Percentiles rank a stretch among this genome's conserved stretches.
Conservation (phyloP, 1,140 invertebrate genomes). For the Drosophila nikananu region DNA sequence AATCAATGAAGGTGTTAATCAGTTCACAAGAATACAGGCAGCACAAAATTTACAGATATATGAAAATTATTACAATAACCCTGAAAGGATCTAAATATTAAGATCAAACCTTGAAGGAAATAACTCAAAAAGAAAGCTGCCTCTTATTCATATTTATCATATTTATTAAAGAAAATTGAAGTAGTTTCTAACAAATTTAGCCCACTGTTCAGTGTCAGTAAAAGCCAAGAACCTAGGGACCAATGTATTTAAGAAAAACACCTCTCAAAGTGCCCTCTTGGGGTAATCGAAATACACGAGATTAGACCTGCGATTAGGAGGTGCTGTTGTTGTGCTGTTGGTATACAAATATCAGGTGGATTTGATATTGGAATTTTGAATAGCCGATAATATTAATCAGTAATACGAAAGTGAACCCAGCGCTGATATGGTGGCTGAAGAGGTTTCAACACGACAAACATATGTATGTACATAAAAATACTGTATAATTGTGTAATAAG, state of each 20-base stretch:
- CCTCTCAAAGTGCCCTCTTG: conserved; percentile 9
- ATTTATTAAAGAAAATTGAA: neutral
- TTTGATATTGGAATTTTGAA: conserved; percentile 39
- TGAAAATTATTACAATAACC: neutral
- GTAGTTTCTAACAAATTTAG: neutral
- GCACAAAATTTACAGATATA: neutral
- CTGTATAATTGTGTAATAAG: neutral
- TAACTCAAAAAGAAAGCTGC: neutral
- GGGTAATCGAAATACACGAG: conserved; percentile 23
- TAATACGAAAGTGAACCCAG: neutral
- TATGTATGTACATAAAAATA: neutral
- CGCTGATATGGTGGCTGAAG: conserved; percentile 1
- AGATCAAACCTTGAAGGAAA: neutral
- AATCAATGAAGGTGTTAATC: neutral
- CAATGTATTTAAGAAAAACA: conserved; percentile 7
- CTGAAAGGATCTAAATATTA: neutral
- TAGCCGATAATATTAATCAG: conserved; percentile 33
- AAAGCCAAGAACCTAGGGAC: neutral
- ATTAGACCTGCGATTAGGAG: conserved; percentile 23
- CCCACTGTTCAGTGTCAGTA: neutral
- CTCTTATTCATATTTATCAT: neutral
- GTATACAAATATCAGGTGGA: conserved; percentile 14
- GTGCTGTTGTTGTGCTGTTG: neutral
- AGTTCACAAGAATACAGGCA: neutral
- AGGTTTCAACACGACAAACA: neutral